These are phyloP conservation scores for Watsonalla binaria DNA, from an alignment of 2,888 invertebrate species.

Conservation along the genomic window DNA sequence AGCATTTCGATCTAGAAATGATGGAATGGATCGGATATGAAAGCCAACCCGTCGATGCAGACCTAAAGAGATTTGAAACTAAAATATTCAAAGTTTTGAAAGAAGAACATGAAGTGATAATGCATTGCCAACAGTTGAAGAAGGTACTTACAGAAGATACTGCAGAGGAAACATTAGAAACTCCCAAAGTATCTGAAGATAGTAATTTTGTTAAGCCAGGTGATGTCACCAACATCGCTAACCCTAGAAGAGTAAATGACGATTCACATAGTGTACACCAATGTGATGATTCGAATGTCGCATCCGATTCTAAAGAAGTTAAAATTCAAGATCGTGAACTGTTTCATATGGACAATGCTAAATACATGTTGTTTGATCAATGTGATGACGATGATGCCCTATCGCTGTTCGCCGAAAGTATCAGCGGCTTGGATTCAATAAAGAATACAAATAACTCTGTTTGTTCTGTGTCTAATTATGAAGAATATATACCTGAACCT, in stretches of 20 bases:
- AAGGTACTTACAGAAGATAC: constrained; percentile 8
- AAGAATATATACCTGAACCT: constrained; percentile 47
- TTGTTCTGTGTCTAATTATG: constrained; percentile 9
- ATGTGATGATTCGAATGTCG: no score
- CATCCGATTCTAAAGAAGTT: no score
- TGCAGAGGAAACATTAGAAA: background rate
- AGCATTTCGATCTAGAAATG: constrained; percentile 40
- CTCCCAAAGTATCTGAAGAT: constrained; percentile 2
- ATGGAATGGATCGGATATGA: constrained; percentile 40
- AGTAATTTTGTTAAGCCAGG: constrained; percentile 3
- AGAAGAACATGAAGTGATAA: constrained; percentile 34
- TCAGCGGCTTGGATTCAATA: constrained; percentile 50
- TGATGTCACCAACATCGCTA: background rate
- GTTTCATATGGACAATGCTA: background rate
- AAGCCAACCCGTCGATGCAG: constrained; percentile 15
- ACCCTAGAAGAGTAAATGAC: background rate
- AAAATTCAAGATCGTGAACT: background rate
- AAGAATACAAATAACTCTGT: constrained; percentile 18
- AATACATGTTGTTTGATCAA: constrained; percentile 17
- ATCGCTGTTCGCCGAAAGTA: constrained; percentile 62
- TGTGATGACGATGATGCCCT: constrained; percentile 58
- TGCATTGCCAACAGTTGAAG: constrained; percentile 29
- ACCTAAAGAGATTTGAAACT: constrained; percentile 20
- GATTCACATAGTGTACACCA: background rate
- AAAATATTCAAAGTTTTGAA: constrained; percentile 33